Base-by-base conservation (phyloP, 2,888 invertebrate species). In the Mythimna loreyi region DNA sequence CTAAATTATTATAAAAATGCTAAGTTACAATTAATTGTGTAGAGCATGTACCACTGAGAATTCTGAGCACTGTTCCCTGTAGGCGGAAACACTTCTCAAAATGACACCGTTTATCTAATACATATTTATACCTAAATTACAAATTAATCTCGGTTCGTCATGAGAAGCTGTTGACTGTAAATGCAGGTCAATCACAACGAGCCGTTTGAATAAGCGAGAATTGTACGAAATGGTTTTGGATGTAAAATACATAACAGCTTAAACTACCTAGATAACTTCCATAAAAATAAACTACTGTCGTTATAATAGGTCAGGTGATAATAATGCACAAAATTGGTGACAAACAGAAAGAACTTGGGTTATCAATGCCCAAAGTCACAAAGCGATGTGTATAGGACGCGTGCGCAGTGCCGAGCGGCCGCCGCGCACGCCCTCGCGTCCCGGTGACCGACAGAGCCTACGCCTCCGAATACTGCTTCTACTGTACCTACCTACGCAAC, bases 1-100 rank as follows among this genome's bases (percentile, higher is more conserved):
- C 95, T 95, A 95, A 95, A 95, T 94, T 92, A 96, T 95, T 93
- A 95, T 96, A 95, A 95, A 95, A 96, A 95, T 92, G 95, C 95
- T 95, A 95, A 95, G 94, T 94, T 95, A 95, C 93, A 94, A 93
- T 94, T 94, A 95, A 91, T 95, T 93, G 94, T 95, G 94, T 95
- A 92, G 94, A 95, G 93, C 92, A 92, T 92, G 91, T 93, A 92
- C 93, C 92, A 89, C 89, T 88, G 93, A 92, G 90, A 91, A 89
- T 90, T 92, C 93, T 90, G 93, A 94, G 93, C 92, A 91, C 90
- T 89, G 91, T 90, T 88, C 91, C 91, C 86, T 85, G 87, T 88
- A 89, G 85, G 83, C 81, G 91, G 91, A 85, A 92, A 92, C 92
- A 91, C 89, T 89, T 89, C 92, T 91, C 92, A 92, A 91, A 93